Evolutionary conservation across 2,113 vertebrate genomes (phyloP).

Genomic region (Rafetus swinhoei): DNA sequence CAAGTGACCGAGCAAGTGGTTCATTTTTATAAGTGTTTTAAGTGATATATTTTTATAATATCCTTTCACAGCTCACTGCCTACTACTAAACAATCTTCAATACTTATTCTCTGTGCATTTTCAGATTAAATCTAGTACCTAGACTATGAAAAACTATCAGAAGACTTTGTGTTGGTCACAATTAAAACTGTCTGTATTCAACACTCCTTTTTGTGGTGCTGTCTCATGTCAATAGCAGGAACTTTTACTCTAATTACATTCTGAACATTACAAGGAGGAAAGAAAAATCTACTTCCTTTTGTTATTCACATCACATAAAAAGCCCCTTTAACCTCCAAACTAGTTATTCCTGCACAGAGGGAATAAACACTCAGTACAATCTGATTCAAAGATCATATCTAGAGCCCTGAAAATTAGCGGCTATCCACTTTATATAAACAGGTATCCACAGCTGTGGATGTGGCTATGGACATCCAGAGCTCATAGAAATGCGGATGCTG

Average conservation of each 20-base stretch:
- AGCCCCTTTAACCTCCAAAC: neutral
- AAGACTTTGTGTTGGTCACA: neutral
- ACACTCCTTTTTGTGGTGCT: neutral
- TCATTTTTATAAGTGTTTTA: neutral
- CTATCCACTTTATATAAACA: too few species aligned
- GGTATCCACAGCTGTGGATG: too few species aligned
- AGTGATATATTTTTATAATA: neutral
- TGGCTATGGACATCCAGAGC: too few species aligned
- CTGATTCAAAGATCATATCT: neutral
- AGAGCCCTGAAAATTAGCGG: too few species aligned
- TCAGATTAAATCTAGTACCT: neutral
- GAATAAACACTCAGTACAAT: neutral
- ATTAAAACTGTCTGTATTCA: neutral
- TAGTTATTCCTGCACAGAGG: neutral
- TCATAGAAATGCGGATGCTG: too few species aligned
- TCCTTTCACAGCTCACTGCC: neutral
- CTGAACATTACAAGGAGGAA: neutral
- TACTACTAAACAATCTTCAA: neutral
- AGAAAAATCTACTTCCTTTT: neutral
- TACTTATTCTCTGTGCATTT: neutral
- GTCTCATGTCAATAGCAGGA: neutral
- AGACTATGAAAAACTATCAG: neutral
- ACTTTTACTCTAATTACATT: neutral
- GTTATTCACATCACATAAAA: neutral
- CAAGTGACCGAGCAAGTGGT: neutral